Conservation (phyloP, 2,797 vertebrate species). For the Pseudocheirus occidentalis region DNA sequence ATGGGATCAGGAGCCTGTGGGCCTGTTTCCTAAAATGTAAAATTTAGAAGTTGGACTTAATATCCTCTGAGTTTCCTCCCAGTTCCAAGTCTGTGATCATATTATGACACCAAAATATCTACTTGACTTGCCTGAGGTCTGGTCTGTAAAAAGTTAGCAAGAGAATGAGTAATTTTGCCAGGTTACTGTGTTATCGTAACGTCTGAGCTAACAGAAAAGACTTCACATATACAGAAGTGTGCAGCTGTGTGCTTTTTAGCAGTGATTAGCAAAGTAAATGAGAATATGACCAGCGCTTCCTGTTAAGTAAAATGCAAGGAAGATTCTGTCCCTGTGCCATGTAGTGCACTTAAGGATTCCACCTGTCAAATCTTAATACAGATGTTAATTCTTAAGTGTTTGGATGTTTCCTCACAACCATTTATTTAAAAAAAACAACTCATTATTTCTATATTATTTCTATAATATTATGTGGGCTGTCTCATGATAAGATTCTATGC, state of each 20-base stretch:
- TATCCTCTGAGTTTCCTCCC: not conserved
- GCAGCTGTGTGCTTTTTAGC: not conserved
- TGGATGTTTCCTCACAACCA: not conserved
- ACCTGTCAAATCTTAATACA: not conserved
- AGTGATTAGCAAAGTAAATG: not conserved
- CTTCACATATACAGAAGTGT: not conserved
- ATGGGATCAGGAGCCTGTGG: not conserved
- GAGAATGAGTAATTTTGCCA: not conserved
- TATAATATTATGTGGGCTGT: not conserved
- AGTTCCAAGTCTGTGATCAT: not conserved
- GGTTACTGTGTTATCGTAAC: not conserved
- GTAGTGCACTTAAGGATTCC: not conserved
- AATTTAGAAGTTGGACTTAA: not conserved
- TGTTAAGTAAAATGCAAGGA: not conserved
- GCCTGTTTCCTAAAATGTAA: not conserved
- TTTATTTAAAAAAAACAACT: not conserved
- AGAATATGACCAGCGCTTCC: not conserved
- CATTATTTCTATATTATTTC: not conserved
- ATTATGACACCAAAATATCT: not conserved
- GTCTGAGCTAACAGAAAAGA: conserved; percentile 20
- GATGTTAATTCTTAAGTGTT: not conserved
- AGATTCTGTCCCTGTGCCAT: not conserved
- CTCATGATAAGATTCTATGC: not conserved
- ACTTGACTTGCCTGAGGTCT: not conserved
- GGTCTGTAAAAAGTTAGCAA: not conserved